Percentiles rank a stretch among this genome's conserved stretches.
These are phyloP conservation scores for Elysia crispata DNA, from an alignment of 2,888 invertebrate genomes.

Conservation along the genomic window DNA sequence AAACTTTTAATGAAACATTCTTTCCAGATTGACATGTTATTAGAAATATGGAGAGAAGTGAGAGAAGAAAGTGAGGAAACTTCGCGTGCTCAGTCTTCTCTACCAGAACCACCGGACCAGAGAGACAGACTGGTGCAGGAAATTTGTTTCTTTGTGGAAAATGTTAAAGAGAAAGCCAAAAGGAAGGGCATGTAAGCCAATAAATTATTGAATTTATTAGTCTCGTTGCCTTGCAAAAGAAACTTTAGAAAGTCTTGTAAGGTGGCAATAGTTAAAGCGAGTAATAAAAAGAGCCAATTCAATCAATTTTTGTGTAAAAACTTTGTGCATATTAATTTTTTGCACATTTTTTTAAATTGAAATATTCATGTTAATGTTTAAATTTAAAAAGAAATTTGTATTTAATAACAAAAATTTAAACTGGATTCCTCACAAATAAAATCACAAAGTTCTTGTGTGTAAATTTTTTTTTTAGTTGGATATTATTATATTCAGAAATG, in stretches of 20 bases:
- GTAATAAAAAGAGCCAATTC: too few species aligned
- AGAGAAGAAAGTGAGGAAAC: constrained; percentile 65
- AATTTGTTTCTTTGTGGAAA: constrained; percentile 75
- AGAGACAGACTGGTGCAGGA: constrained; percentile 74
- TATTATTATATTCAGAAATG: background rate
- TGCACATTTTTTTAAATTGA: background rate
- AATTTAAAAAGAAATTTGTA: too few species aligned
- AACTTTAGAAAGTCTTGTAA: too few species aligned
- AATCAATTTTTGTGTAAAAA: background rate
- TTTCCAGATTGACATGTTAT: constrained; percentile 68
- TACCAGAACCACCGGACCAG: constrained; percentile 75
- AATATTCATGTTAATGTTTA: too few species aligned
- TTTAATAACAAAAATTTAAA: too few species aligned
- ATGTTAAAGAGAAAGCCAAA: constrained; percentile 72
- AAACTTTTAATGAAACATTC: background rate
- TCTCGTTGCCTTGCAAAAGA: too few species aligned
- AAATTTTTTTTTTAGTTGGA: background rate
- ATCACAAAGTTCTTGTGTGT: background rate
- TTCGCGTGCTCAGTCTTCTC: constrained; percentile 41
- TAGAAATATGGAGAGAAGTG: constrained; percentile 75
- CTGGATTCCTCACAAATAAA: too few species aligned
- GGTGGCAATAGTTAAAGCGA: too few species aligned
- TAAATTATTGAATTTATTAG: too few species aligned
- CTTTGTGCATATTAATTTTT: background rate
- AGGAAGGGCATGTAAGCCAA: constrained; percentile 58